Evolutionary conservation across 1,140 invertebrate genomes (phyloP).

Genomic region (Sitophilus oryzae): DNA sequence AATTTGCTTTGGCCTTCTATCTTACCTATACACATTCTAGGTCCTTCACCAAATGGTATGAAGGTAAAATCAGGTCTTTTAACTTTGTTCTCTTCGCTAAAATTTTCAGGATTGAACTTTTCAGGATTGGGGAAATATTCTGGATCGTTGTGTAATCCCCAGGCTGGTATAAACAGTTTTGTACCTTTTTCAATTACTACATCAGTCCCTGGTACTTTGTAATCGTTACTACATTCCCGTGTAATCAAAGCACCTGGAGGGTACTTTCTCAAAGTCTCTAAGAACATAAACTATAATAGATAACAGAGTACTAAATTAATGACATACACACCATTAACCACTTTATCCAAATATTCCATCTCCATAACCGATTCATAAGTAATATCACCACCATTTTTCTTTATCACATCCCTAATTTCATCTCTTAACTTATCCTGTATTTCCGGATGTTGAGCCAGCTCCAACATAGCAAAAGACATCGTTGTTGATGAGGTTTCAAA

Average conservation of each 20-base stretch:
- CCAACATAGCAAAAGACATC: constrained; percentile 45
- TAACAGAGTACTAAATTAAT: too few species aligned
- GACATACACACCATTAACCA: not conserved
- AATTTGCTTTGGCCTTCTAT: too few species aligned
- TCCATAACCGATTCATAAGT: constrained; percentile 2
- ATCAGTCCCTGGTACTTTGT: constrained; percentile 46
- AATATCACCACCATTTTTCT: not conserved
- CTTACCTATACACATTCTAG: constrained; percentile 4
- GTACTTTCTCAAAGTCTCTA: constrained; percentile 55
- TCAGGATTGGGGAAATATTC: constrained; percentile 58
- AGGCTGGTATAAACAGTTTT: constrained; percentile 48
- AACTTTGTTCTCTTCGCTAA: constrained; percentile 38
- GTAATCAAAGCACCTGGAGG: constrained; percentile 49
- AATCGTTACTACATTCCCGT: constrained; percentile 47
- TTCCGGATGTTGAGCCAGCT: constrained; percentile 45
- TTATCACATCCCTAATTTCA: constrained; percentile 41
- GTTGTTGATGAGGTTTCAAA: constrained; percentile 47
- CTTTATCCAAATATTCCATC: constrained; percentile 2
- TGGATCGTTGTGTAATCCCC: constrained; percentile 58
- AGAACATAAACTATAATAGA: constrained; percentile 30
- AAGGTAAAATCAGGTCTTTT: not conserved
- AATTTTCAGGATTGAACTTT: constrained; percentile 58
- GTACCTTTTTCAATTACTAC: constrained; percentile 48
- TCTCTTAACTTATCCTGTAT: constrained; percentile 44
- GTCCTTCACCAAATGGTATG: constrained; percentile 1